Conservation (phyloP, 2,888 invertebrate genomes). For the Aleiodes testaceus region DNA sequence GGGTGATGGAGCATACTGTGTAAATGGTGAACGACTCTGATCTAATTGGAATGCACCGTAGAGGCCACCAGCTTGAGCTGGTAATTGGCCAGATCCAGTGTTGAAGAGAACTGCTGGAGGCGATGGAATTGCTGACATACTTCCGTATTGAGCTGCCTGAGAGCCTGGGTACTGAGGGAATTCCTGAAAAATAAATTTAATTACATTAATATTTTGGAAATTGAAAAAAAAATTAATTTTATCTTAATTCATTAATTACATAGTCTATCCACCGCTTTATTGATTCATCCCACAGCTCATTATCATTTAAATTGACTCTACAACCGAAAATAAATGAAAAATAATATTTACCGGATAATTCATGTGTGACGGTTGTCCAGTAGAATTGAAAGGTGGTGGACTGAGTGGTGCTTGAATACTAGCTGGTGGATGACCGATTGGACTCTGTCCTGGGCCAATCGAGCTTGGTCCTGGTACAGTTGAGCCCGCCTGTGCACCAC, state of each 20-base stretch:
- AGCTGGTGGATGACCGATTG: conserved; percentile 77
- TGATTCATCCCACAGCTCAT: no score
- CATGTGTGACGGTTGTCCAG: conserved; percentile 76
- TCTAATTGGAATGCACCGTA: conserved; percentile 88
- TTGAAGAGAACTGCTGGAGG: conserved; percentile 89
- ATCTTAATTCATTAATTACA: no score
- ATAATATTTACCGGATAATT: conserved; percentile 79
- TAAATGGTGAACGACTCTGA: conserved; percentile 86
- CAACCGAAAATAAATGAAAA: not conserved
- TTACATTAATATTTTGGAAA: no score
- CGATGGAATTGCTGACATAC: conserved; percentile 89
- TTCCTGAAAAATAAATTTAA: conserved; percentile 60
- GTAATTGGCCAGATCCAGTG: conserved; percentile 80
- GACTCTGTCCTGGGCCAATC: conserved; percentile 71
- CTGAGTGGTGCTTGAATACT: conserved; percentile 76
- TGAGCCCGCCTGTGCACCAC: conserved; percentile 71
- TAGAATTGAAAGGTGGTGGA: conserved; percentile 75
- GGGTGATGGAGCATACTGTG: conserved; percentile 79
- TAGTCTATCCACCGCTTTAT: no score
- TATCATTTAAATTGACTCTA: no score
- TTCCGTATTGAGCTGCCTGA: conserved; percentile 80
- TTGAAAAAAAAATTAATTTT: not conserved
- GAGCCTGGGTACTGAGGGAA: conserved; percentile 70
- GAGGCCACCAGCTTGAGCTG: conserved; percentile 81
- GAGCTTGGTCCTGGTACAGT: conserved; percentile 71